Evolutionary conservation across 92 coral and sea anemone species (phyloP).

Genomic region (Actinernus sp.): DNA sequence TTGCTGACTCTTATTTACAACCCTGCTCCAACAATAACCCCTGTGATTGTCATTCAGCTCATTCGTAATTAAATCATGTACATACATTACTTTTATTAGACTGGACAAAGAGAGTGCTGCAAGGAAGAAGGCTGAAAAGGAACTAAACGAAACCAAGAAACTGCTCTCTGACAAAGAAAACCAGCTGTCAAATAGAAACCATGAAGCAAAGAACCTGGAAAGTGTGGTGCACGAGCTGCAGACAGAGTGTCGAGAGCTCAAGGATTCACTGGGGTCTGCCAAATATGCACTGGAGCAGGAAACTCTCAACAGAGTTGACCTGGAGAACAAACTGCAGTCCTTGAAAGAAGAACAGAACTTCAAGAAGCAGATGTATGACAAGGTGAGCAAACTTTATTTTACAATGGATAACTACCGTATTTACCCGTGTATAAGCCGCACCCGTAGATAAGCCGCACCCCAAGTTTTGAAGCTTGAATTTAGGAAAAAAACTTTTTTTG

Average conservation of each 20-base stretch:
- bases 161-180: constrained; percentile 81
- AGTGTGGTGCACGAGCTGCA: constrained; percentile 64
- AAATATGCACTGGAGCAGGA: constrained; percentile 90
- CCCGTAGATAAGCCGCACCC: too few species aligned
- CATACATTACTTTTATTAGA: constrained; percentile 35
- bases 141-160: constrained; percentile 54
- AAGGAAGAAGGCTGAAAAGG: constrained; percentile 80
- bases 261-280: constrained; percentile 87
- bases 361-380: constrained; percentile 82
- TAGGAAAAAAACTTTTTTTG: too few species aligned
- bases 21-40: too few species aligned
- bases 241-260: constrained; percentile 80
- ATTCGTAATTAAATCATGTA: too few species aligned
- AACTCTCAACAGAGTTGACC: constrained; percentile 84
- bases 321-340: constrained; percentile 93
- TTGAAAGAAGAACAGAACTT: constrained; percentile 88
- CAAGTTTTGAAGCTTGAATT: too few species aligned
- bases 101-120: constrained; percentile 78
- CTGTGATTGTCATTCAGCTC: too few species aligned
- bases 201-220: constrained; percentile 81
- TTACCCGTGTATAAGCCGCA: too few species aligned
- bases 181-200: constrained; percentile 69
- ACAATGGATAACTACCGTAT: too few species aligned
- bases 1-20: too few species aligned
- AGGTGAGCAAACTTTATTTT: constrained; percentile 38